Evolutionary conservation across 2,888 invertebrate genomes (phyloP).

Genomic region (Eilema sororculum): DNA sequence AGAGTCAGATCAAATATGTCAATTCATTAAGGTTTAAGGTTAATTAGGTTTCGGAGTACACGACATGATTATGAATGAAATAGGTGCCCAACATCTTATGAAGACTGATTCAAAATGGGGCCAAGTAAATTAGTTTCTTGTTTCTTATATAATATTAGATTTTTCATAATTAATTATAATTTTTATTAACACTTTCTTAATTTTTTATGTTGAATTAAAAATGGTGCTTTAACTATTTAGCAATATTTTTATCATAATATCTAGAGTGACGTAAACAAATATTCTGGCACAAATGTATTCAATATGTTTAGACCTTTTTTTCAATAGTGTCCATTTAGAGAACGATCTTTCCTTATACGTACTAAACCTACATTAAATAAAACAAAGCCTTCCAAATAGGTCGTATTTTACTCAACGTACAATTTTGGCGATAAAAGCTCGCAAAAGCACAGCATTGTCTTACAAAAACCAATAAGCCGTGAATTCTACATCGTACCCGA

Average conservation of each 20-base stretch:
- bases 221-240: neutral
- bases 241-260: neutral
- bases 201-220: neutral
- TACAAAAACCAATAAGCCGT: conserved; percentile 55
- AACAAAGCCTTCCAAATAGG: conserved; percentile 38
- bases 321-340: neutral
- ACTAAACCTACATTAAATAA: conserved; percentile 18
- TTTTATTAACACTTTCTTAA: neutral
- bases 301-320: neutral
- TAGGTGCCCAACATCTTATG: neutral
- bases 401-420: conserved; percentile 41
- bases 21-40: neutral
- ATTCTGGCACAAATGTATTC: neutral
- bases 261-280: neutral
- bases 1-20: neutral
- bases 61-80: neutral
- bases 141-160: neutral
- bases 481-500: conserved; percentile 46
- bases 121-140: neutral
- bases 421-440: conserved; percentile 44
- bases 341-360: neutral
- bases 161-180: too few relatives aligned
- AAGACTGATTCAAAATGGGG: neutral
- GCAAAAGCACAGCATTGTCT: conserved; percentile 44
- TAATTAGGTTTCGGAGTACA: conserved; percentile 5